phyloP scores from a whole-genome alignment of 2,797 vertebrate species.

The Anolis apletophallus region DNA sequence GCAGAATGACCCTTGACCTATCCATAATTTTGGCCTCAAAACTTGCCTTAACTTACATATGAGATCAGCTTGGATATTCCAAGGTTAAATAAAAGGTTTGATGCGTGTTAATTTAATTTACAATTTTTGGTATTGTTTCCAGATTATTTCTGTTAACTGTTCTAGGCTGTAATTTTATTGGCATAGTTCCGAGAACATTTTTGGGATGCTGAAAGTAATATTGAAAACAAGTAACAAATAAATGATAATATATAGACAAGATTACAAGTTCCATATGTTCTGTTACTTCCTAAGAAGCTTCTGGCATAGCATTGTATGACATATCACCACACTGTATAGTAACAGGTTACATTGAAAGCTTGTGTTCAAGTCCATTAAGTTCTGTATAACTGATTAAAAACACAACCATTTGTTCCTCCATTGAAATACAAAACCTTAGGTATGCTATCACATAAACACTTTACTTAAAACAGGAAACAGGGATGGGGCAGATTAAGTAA shows the following conservation, averaged over 20 bases:
- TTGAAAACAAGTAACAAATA: neutral
- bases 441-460: neutral
- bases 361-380: neutral
- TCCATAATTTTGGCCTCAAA: too few relatives aligned
- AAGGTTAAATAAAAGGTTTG: neutral
- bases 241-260: neutral
- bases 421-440: neutral
- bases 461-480: neutral
- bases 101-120: too few relatives aligned
- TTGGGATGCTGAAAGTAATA: neutral
- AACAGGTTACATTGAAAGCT: neutral
- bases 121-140: neutral
- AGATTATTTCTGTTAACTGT: neutral
- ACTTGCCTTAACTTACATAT: too few relatives aligned
- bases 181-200: neutral
- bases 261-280: neutral
- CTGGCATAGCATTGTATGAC: neutral
- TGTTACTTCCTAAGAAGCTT: neutral
- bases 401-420: neutral
- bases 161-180: neutral
- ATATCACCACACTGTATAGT: neutral
- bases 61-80: neutral
- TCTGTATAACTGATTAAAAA: neutral
- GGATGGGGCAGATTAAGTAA: neutral
- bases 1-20: too few relatives aligned